Base-by-base conservation (phyloP, 2,797 vertebrate genomes). In the Sebastes kiyomatsui region DNA sequence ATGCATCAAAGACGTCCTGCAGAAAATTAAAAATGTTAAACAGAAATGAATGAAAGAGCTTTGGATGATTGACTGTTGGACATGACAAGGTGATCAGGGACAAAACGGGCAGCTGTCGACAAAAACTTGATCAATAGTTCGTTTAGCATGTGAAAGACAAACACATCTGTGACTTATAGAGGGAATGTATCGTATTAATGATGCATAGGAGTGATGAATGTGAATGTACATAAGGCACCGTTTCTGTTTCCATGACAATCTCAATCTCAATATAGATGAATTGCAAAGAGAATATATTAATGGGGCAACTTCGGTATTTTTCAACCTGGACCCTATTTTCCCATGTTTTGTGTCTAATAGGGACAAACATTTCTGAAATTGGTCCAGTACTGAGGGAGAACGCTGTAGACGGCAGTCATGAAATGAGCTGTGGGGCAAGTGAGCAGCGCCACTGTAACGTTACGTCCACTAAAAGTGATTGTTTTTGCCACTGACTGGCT, bases 221-320 rank as follows among this genome's bases (percentile, higher is more conserved):
- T 69, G 60, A 67, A 56, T 58, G 46, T 49, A 49, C 4, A 74
- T 49, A 49, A 3, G 30, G 42, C 3, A 3, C 18, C 12, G 10
- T 46, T 59, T 69, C 62, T 71, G 32, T 28, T 28, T 30, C 4
- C 5, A 12, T 23, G 12, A 28, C 27, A 54, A 54, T 54, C n/a
- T 54, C 54, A 56, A 56, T 35, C 56, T 23, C 23, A 23, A 6
- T 27, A 49, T 67, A 8, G 72, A 72, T 58, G 1, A n/a, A 80
- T 59, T 28, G 6, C 77, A 55, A 55, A 56, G n/a, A 68, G 10
- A 76, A 82, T 56, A 10, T 33, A 79, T 77, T 22, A 33, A 55
- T 14, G 6, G 28, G 28, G 28, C 6, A 28, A 28, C 28, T 28
- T 28, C 23, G 23, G 23, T 23, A 23, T 23, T 23, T 23, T 49